Conservation (phyloP, 2,113 vertebrate species). For the Grus americana region DNA sequence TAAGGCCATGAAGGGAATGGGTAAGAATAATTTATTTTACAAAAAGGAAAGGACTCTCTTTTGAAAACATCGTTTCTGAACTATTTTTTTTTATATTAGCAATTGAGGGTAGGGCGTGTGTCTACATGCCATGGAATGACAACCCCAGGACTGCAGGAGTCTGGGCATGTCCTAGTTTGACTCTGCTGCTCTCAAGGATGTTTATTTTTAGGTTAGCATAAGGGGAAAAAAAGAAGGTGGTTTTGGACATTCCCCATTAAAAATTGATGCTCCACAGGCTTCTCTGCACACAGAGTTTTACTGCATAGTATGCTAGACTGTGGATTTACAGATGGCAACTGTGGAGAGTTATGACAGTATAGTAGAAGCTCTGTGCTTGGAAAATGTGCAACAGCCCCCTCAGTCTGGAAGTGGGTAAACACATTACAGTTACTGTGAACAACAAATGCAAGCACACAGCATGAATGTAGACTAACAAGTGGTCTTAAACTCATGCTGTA, state of each 20-base stretch:
- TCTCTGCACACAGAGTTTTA: neutral
- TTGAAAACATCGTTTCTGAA: neutral
- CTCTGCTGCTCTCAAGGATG: neutral
- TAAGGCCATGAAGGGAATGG: slow-evolving; percentile 96
- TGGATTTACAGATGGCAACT: neutral
- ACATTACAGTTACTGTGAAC: neutral
- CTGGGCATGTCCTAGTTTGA: neutral
- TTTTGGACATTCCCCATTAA: neutral
- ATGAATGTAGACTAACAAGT: neutral
- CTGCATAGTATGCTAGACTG: neutral
- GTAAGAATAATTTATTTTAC: slow-evolving; percentile 66
- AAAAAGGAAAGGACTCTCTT: neutral
- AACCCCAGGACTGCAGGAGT: neutral
- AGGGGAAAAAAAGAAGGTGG: neutral
- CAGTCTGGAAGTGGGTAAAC: neutral
- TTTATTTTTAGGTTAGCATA: neutral
- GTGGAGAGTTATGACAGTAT: neutral
- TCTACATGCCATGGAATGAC: neutral
- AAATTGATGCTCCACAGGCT: neutral
- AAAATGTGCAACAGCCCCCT: rapidly evolving
- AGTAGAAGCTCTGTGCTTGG: neutral
- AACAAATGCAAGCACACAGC: neutral
- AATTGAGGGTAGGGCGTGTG: neutral
- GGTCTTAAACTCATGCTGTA: neutral
- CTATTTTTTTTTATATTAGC: neutral